Conservation (phyloP, 2,113 vertebrate species). For the Craseonycteris thonglongyai region DNA sequence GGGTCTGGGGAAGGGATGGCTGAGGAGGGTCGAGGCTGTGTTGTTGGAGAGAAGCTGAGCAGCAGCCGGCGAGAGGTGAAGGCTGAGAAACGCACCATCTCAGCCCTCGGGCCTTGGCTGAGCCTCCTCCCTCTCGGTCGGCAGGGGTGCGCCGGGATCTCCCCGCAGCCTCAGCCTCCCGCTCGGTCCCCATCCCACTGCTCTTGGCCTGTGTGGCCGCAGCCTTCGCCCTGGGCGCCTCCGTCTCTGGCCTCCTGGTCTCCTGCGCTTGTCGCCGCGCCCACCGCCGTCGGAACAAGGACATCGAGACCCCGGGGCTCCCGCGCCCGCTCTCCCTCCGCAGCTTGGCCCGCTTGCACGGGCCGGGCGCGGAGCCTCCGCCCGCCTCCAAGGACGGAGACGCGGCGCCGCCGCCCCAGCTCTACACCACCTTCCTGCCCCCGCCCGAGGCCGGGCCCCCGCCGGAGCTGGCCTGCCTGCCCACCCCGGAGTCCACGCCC, state of each 20-base stretch:
- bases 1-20: not conserved
- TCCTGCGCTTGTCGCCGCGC: conserved; percentile 90
- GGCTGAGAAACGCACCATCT: not conserved
- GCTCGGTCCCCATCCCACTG: conserved; percentile 53
- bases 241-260: conserved; percentile 89
- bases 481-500: conserved; percentile 91
- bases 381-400: conserved; percentile 82
- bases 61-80: not conserved
- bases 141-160: conserved; percentile 66
- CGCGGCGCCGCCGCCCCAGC: conserved; percentile 72
- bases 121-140: conserved; percentile 18
- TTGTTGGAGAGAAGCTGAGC: not conserved
- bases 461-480: conserved; percentile 88
- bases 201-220: conserved; percentile 67
- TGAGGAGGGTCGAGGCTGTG: not conserved
- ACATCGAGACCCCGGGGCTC: conserved; percentile 84
- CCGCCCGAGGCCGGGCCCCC: conserved; percentile 51
- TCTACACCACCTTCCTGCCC: conserved; percentile 88
- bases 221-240: conserved; percentile 89
- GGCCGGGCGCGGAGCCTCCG: conserved; percentile 55
- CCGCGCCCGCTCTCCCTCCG: conserved; percentile 89
- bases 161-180: conserved; percentile 35
- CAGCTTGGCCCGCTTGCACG: conserved; percentile 89
- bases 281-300: conserved; percentile 81
- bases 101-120: not conserved